Percentiles rank a stretch among this genome's conserved stretches.
Conservation (phyloP, 1,140 invertebrate genomes). For the Caenorhabditis briggsae region DNA sequence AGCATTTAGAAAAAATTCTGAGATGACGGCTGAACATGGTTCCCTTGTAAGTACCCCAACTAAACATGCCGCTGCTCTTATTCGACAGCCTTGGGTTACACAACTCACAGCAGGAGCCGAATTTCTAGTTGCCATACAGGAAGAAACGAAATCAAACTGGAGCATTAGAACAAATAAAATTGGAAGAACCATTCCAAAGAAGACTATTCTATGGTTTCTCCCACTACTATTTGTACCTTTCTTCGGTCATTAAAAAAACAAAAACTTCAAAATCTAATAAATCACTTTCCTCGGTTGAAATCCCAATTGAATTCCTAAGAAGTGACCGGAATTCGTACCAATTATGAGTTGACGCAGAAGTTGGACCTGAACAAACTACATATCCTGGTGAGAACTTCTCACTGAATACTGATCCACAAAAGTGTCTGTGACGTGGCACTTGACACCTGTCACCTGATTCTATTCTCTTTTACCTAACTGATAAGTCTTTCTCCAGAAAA, state of each 20-base stretch:
- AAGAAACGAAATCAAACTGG: not conserved
- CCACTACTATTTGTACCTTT: constrained; percentile 41
- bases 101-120: not conserved
- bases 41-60: no score
- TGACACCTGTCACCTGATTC: constrained; percentile 50
- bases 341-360: not conserved
- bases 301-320: constrained; percentile 11
- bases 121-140: constrained; percentile 6
- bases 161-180: constrained; percentile 1
- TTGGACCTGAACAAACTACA: not conserved
- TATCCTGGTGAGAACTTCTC: no score
- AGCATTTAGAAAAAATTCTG: no score
- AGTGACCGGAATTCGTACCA: not conserved
- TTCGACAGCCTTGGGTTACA: no score
- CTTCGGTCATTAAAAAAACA: not conserved
- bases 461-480: not conserved
- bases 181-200: not conserved
- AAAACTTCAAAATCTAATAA: not conserved
- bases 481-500: not conserved
- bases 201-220: not conserved
- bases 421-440: constrained; percentile 10
- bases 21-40: no score
- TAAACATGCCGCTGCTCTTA: no score
- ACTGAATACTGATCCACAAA: no score
- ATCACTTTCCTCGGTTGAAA: constrained; percentile 18